Conservation (phyloP, 2,113 vertebrate species). For the Entelurus aequoreus region DNA sequence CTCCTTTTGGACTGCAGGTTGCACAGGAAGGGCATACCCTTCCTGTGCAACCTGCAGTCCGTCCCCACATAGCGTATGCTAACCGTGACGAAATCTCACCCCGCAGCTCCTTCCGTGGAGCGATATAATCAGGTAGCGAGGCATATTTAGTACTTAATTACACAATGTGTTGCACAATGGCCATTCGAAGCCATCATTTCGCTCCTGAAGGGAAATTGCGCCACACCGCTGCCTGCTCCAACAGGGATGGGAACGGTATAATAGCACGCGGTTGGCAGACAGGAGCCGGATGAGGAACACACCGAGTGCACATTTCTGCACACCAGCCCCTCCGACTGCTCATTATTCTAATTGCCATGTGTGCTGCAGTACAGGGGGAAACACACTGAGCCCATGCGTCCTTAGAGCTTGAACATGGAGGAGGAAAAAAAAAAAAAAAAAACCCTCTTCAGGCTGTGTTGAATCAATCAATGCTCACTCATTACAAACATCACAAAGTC, state of each 20-base stretch:
- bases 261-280: conserved; percentile 64
- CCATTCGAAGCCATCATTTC: conserved; percentile 71
- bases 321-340: conserved; percentile 51
- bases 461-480: conserved; percentile 78
- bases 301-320: conserved; percentile 44
- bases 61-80: conserved; percentile 31
- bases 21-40: too few relatives aligned
- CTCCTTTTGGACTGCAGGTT: too few relatives aligned
- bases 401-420: conserved; percentile 46
- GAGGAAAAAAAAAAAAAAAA: conserved; percentile 10
- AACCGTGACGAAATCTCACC: conserved; percentile 12
- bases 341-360: conserved; percentile 66
- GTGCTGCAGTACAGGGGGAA: conserved; percentile 28
- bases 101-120: conserved; percentile 36
- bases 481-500: conserved; percentile 79
- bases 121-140: conserved; percentile 69
- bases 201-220: conserved; percentile 67
- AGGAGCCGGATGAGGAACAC: conserved; percentile 49
- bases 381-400: conserved; percentile 33
- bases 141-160: conserved; percentile 75
- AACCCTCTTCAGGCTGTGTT: conserved; percentile 55
- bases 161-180: conserved; percentile 67
- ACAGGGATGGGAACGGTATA: conserved; percentile 51
- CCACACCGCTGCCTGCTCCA: conserved; percentile 65
- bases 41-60: conserved; percentile 29